phyloP scores from a whole-genome alignment of 1,140 invertebrate genomes.

The Riptortus pedestris region DNA sequence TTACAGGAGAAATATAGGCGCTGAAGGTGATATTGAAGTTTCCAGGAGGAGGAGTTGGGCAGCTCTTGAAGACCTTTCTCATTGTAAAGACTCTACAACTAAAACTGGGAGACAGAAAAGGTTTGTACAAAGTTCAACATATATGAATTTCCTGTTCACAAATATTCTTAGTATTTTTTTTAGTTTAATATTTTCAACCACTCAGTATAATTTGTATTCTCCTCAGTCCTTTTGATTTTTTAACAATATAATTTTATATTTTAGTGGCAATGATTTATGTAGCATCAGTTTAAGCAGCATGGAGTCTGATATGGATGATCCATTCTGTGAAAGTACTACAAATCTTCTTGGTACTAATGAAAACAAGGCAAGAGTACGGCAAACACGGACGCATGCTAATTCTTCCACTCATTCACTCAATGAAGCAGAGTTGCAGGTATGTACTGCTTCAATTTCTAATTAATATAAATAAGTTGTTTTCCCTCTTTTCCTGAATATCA shows the following conservation, averaged over 20 bases:
- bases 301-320: slow-evolving; percentile 57
- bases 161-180: slow-evolving; percentile 13
- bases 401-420: slow-evolving; percentile 74
- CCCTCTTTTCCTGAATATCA: neutral
- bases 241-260: neutral
- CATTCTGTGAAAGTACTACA: slow-evolving; percentile 42
- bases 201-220: too few species aligned
- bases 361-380: slow-evolving; percentile 30
- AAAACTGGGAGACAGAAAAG: slow-evolving; percentile 42
- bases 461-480: slow-evolving; percentile 15
- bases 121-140: slow-evolving; percentile 38
- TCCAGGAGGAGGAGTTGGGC: slow-evolving; percentile 69
- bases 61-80: slow-evolving; percentile 51
- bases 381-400: slow-evolving; percentile 45
- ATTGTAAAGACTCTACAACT: slow-evolving; percentile 36
- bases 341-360: slow-evolving; percentile 38
- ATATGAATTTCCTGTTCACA: neutral
- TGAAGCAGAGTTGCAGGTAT: slow-evolving; percentile 55
- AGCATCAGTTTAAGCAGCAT: slow-evolving; percentile 62
- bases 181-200: too few species aligned
- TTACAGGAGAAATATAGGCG: slow-evolving; percentile 20
- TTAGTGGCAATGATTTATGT: slow-evolving; percentile 31
- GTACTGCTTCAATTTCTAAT: slow-evolving; percentile 45
- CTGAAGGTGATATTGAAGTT: slow-evolving; percentile 38
- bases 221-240: neutral